phyloP scores from a whole-genome alignment of 2,888 invertebrate genomes.

The Asteroscopus sphinx region DNA sequence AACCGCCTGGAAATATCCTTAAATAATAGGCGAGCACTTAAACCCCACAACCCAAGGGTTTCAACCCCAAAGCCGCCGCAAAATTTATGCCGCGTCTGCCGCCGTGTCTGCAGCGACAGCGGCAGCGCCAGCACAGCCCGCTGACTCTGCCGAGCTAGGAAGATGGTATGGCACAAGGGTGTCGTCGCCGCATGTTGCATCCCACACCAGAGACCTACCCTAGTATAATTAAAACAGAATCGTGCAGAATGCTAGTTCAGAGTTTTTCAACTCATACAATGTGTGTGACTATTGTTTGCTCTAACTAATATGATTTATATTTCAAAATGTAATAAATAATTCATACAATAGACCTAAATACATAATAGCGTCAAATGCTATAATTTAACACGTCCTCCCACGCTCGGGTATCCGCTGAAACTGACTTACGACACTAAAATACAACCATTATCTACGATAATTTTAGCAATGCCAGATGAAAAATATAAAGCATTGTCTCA shows the following conservation, averaged over 20 bases:
- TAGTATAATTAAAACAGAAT: neutral
- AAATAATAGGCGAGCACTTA: too few species aligned
- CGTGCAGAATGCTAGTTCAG: neutral
- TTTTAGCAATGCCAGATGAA: slow-evolving; percentile 19
- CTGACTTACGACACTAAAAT: slow-evolving; percentile 35
- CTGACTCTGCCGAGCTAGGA: too few species aligned
- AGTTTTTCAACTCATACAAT: neutral
- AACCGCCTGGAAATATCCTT: too few species aligned
- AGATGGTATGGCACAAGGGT: too few species aligned
- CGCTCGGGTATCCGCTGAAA: slow-evolving; percentile 55
- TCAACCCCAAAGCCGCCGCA: too few species aligned
- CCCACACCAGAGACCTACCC: too few species aligned
- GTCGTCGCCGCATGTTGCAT: too few species aligned
- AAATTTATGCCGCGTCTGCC: too few species aligned
- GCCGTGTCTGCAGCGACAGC: too few species aligned
- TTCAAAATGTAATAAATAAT: slow-evolving; percentile 71
- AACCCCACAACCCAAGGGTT: too few species aligned
- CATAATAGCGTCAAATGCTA: slow-evolving; percentile 77
- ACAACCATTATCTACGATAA: slow-evolving; percentile 19
- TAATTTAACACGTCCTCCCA: slow-evolving; percentile 75
- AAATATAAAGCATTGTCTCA: slow-evolving; percentile 21
- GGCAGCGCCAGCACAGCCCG: too few species aligned
- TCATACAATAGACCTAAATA: slow-evolving; percentile 77
- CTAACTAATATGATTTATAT: slow-evolving; percentile 46
- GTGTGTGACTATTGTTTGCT: slow-evolving; percentile 36